Percentiles rank a stretch among this genome's conserved stretches.
Conservation (phyloP, 1,140 invertebrate species). For the Camponotus floridanus region DNA sequence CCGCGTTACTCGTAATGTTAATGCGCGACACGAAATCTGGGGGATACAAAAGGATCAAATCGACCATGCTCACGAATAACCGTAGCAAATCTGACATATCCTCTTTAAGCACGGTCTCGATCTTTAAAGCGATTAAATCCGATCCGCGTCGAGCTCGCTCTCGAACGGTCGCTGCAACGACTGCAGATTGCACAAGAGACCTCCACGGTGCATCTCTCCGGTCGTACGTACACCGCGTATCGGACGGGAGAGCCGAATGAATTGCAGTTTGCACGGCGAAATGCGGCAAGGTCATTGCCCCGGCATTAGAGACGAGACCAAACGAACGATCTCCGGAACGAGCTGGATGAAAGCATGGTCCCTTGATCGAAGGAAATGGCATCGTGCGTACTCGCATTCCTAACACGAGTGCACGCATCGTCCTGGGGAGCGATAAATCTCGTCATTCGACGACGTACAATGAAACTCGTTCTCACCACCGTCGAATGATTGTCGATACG, state of each 20-base stretch:
- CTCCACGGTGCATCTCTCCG: conserved; percentile 64
- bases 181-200: conserved; percentile 70
- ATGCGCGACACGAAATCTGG: conserved; percentile 36
- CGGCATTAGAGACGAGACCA: conserved; percentile 73
- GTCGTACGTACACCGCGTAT: conserved; percentile 35
- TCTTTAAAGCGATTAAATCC: conserved; percentile 72
- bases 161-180: conserved; percentile 70
- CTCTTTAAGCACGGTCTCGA: conserved; percentile 71
- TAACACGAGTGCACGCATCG: conserved; percentile 39
- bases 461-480: conserved; percentile 38
- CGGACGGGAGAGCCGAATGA: conserved; percentile 60
- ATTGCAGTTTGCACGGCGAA: conserved; percentile 74
- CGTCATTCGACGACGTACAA: conserved; percentile 63
- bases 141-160: conserved; percentile 65
- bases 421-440: conserved; percentile 60
- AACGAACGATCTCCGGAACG: conserved; percentile 73
- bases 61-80: conserved; percentile 23
- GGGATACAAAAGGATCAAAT: conserved; percentile 29
- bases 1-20: conserved; percentile 31
- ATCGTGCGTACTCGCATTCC: conserved; percentile 62
- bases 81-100: conserved; percentile 67
- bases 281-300: conserved; percentile 78
- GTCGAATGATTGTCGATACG: conserved; percentile 37
- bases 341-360: conserved; percentile 72
- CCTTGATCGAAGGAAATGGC: conserved; percentile 74